Base-by-base conservation (phyloP, 2,888 invertebrate genomes). In the Bombylius discolor region DNA sequence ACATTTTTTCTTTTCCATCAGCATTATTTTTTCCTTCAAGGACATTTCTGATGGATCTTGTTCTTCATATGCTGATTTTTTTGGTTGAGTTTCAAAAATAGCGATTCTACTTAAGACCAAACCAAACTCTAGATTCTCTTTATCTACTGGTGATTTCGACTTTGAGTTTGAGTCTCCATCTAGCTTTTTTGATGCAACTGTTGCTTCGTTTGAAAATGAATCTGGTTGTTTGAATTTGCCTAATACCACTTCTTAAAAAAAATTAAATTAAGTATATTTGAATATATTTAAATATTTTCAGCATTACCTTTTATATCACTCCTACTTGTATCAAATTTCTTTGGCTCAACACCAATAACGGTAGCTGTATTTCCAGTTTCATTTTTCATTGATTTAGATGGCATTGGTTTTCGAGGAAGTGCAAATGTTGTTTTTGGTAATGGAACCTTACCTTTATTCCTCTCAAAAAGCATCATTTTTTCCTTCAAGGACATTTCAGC, bases 1-100 rank as follows among this genome's bases (percentile, higher is more conserved):
- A 1, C 87, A 84, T 69, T 84, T 85, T 67, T 88, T 88, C 67
- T 84, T 84, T 68, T 94, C 92, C 72, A 94, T 94, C 13, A 92
- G 76, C 33, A 90, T 90, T 77, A 87, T 87, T 53, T 92, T 81
- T 70, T 92, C 90, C 47, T 89, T 82, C 3, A 94, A 77, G 0
- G 90, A 82, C 77, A 92, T 79, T 67, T 89, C 84, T 0, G 91
- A 86, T 0, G 93, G 93, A 75, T 93, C 92, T 65, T 81, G 85
- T 54, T 73, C 71, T 14, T 66, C 66, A n/a, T 59, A 63, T 1
- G 60, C 60, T 5, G 55, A n/a, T n/a, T n/a, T n/a, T n/a, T n/a
- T n/a, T n/a, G n/a, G n/a, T n/a, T n/a, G n/a, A n/a, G n/a, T n/a
- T 68, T 89, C 89, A 72, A 88, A 89, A 68, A 85, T 78, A 9